Base-by-base conservation (phyloP, 2,113 vertebrate species). In the Alligator sinensis region DNA sequence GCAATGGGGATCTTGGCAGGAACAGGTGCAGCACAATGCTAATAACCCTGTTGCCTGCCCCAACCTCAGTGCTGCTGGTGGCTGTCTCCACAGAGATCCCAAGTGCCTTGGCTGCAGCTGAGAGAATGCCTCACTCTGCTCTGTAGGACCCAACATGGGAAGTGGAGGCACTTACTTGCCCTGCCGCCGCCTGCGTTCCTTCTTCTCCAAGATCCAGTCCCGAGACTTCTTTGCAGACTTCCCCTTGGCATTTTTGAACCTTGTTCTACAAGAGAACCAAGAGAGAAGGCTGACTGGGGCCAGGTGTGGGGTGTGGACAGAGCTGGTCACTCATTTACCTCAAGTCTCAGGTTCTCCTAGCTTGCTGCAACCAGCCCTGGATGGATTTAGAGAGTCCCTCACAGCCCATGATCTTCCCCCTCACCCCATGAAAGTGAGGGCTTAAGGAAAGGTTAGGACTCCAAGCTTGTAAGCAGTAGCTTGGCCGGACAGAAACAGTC, bases 201-300 rank as follows among this genome's bases (percentile, higher is more conserved):
- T 99, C 97, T 99, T 99, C 97, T 99, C 99, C 19, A 99, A 70
- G 91, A 99, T 98, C 99, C 99, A 99, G 80, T 99, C 98, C 47
- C 98, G 98, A 88, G 98, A 99, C 90, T 99, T 99, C 97, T 98
- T 99, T 61, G 78, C 97, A 1, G 98, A 96, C 88, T 98, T 98
- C 5, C 98, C 98, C 83, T 98, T 98, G 74, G 97, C 60, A 2
- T 97, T 98, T 93, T 97, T 98, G 87, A 98, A 98, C 1, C 98
- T 98, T 11, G 92, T 96, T 97, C 99, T 99, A 78, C 1, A 80
- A 47, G 28, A 81, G n/a, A 70, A 54, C 70, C 18, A 58, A n/a
- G 30, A 3, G 4, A 3, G 5, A 14, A 6, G 55, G 11, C 61
- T 38, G 34, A 55, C 22, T 4, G 14, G 13, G 9, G 5, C 11